Conservation (phyloP, 2,113 vertebrate genomes). For the Aegypius monachus region DNA sequence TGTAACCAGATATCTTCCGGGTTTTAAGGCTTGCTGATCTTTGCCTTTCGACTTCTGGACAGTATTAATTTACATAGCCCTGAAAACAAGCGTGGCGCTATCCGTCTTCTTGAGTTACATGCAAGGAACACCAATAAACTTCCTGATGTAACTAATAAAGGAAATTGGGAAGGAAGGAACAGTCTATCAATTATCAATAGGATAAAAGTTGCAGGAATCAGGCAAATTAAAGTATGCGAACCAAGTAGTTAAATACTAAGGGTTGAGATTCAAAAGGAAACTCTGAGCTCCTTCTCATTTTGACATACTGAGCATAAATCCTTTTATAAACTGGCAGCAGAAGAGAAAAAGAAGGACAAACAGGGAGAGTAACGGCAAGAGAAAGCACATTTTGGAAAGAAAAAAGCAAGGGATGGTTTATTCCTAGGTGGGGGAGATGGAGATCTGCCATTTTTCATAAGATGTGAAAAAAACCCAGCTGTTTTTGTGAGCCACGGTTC, state of each 20-base stretch:
- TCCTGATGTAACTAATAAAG: conserved; percentile 76
- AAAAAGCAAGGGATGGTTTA: not conserved
- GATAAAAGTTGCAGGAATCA: conserved; percentile 30
- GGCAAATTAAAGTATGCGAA: conserved; percentile 48
- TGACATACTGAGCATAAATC: not conserved
- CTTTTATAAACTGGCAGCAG: not conserved
- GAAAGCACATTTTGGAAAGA: not conserved
- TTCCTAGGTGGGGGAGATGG: not conserved
- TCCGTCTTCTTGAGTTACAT: conserved; percentile 70
- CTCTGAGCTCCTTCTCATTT: not conserved
- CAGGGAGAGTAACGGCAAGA: not conserved
- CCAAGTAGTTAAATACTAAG: not conserved
- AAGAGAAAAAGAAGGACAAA: not conserved
- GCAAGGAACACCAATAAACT: conserved; percentile 62
- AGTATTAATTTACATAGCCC: conserved; percentile 72
- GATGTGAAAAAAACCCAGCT: rapidly evolving
- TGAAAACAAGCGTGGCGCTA: conserved; percentile 48
- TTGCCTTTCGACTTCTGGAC: conserved; percentile 65
- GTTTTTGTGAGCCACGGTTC: not conserved
- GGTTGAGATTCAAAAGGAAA: conserved; percentile 4
- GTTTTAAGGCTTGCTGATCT: conserved; percentile 63
- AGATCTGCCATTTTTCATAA: not conserved
- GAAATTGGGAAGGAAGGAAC: conserved; percentile 76
- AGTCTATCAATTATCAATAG: conserved; percentile 74
- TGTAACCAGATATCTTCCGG: conserved; percentile 66